Evolutionary conservation across 2,113 vertebrate genomes (phyloP), one percentile per base, ranked within the genome.

Genomic region (Gadus macrocephalus): DNA sequence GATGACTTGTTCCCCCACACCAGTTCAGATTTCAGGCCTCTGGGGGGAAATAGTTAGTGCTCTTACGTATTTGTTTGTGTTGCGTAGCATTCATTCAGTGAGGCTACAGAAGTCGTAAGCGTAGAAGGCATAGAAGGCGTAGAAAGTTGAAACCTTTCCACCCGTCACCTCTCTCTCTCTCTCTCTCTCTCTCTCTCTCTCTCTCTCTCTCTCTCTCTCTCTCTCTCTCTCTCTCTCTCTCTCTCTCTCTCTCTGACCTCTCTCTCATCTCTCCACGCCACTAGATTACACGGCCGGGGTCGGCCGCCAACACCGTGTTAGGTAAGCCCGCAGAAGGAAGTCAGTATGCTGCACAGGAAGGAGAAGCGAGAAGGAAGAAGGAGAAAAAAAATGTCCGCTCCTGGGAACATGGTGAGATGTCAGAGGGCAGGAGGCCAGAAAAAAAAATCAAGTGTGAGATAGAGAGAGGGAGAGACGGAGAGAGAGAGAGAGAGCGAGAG

Each of bases 261-360:
- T 20, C 20, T 20, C 20, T 20, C 20, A 1, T 1, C 1, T 1
- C 1, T 1, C 69, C 70, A 65, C 70, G 15, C 53, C 56, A 53
- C n/a, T 31, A 35, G 70, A 60, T 72, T 72, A 72, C 15, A 25
- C 5, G 25, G 69, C 69, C 25, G n/a, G 15, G 49, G 49, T 78
- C 72, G 78, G 80, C 87, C 92, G 92, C 93, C 91, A 92, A 93
- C 88, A 91, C 91, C 88, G 91, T 90, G 93, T 94, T 94, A 93
- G 93, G 94, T 93, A 93, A 92, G 92, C 90, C 89, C 86, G 89
- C 90, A 93, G 91, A 70, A 76, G 64, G 74, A 76, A 76, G 62
- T 56, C 25, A 71, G 67, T 68, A 28, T 35, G 61, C 64, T 67
- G 70, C 53, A 67, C 49, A 49, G 42, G 42, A 49, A 49, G 42